Conservation (phyloP, 2,113 vertebrate genomes). For the Promerops cafer region DNA sequence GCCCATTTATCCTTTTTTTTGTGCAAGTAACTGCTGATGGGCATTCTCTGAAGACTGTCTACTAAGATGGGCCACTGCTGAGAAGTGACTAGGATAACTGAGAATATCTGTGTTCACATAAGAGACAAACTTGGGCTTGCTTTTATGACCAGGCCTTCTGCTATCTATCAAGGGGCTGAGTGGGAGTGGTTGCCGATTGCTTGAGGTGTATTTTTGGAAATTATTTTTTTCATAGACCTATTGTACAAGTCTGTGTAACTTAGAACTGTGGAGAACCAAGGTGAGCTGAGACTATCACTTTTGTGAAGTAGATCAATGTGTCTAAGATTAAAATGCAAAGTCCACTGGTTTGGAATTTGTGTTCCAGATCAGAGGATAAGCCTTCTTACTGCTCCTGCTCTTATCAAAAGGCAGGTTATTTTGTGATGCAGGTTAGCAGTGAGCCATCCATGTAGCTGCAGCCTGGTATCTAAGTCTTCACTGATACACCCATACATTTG, state of each 20-base stretch:
- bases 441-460: background rate
- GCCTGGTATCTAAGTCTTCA: background rate
- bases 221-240: background rate
- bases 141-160: background rate
- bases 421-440: background rate
- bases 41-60: background rate
- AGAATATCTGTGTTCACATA: background rate
- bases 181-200: background rate
- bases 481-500: accelerated
- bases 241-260: background rate
- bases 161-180: background rate
- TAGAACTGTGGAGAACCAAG: background rate
- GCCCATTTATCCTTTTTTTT: background rate
- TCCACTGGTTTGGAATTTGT: background rate
- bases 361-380: background rate
- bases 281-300: background rate
- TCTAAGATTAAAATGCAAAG: background rate
- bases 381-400: background rate
- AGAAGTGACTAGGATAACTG: background rate
- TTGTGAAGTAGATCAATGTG: background rate
- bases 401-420: background rate
- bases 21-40: background rate
- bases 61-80: background rate
- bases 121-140: background rate
- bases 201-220: background rate